phyloP scores from a whole-genome alignment of 92 coral and sea anemone genomes.

The Zoanthus sociatus region DNA sequence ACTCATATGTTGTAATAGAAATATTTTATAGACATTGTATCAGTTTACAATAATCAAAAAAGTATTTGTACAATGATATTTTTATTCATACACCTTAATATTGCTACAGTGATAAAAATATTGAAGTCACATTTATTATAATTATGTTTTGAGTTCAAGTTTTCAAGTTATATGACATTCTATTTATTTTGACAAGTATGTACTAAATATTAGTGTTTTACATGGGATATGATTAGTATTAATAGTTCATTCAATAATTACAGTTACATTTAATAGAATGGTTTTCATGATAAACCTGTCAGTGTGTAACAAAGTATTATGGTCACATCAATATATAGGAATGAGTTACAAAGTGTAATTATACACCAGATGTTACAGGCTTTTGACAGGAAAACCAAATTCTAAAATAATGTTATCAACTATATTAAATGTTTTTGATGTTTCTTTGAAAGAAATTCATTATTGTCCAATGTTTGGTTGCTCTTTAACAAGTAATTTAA shows the following conservation, averaged over 20 bases:
- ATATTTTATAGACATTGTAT: constrained; percentile 1
- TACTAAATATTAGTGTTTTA: too few relatives aligned
- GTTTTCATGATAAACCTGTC: too few relatives aligned
- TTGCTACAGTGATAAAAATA: constrained; percentile 24
- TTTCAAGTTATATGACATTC: too few relatives aligned
- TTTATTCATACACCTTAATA: constrained; percentile 21
- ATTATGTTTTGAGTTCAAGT: background rate
- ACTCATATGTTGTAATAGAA: background rate
- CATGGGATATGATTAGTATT: too few relatives aligned
- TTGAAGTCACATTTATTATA: constrained; percentile 18
- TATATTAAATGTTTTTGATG: background rate
- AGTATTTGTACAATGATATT: constrained; percentile 5
- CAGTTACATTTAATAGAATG: too few relatives aligned
- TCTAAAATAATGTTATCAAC: background rate
- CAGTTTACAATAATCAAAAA: constrained; percentile 5
- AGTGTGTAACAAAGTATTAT: too few relatives aligned
- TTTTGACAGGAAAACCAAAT: constrained; percentile 4
- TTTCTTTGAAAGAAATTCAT: background rate
- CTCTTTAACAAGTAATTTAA: background rate
- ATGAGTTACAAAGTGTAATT: background rate
- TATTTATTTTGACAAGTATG: too few relatives aligned
- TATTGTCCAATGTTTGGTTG: constrained; percentile 2
- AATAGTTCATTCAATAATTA: too few relatives aligned
- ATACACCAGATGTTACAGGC: background rate
- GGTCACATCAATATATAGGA: background rate